phyloP scores from a whole-genome alignment of 92 coral and sea anemone genomes.

The Anthopleura xanthogrammica region DNA sequence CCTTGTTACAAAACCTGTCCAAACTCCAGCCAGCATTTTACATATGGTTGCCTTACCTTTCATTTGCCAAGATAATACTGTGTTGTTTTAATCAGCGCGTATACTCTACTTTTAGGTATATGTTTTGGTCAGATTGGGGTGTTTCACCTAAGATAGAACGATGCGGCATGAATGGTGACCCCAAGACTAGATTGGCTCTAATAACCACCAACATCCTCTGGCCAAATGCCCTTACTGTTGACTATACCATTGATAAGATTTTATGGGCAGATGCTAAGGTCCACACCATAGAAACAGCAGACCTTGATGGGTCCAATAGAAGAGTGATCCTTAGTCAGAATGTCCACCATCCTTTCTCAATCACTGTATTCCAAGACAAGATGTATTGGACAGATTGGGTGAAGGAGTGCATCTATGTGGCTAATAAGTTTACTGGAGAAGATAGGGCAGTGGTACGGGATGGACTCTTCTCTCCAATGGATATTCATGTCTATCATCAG shows the following conservation, averaged over 20 bases:
- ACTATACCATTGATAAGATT: conserved; percentile 73
- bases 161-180: conserved; percentile 90
- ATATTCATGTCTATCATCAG: conserved; percentile 72
- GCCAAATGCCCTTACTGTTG: conserved; percentile 90
- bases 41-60: too few species aligned
- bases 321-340: conserved; percentile 58
- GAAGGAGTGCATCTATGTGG: conserved; percentile 60
- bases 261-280: conserved; percentile 95
- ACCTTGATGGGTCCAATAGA: conserved; percentile 69
- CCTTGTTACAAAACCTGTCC: too few species aligned
- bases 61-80: not conserved
- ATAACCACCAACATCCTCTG: conserved; percentile 60
- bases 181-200: conserved; percentile 44
- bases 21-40: too few species aligned
- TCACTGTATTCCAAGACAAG: conserved; percentile 78
- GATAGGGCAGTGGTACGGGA: conserved; percentile 45
- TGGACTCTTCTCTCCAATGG: conserved; percentile 70
- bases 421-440: conserved; percentile 88
- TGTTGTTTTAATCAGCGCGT: not conserved
- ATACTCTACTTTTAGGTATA: conserved; percentile 36
- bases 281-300: conserved; percentile 76
- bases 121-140: conserved; percentile 95
- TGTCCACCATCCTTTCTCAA: conserved; percentile 69
- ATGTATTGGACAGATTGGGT: conserved; percentile 88
- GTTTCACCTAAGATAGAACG: conserved; percentile 77